Evolutionary conservation across 2,797 vertebrate species (phyloP), one percentile per base, ranked within the genome.

Genomic region (Sarcoramphus papa): DNA sequence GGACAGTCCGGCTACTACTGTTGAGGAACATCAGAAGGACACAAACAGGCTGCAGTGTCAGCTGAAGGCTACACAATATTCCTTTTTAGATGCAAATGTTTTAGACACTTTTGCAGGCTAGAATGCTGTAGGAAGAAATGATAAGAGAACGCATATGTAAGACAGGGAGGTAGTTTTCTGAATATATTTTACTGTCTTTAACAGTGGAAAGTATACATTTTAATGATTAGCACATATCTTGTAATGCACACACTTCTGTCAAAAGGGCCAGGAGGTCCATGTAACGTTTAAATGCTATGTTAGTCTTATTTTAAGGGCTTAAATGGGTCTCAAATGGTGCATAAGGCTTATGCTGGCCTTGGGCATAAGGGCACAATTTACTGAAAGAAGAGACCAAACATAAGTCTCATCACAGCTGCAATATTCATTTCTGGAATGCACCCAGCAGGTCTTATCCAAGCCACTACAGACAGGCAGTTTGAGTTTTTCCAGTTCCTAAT

Each of bases 401-500:
- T 67, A 91, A 91, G 90, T 82, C 67, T 93, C 95, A 96, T 97
- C 96, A 81, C 96, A 97, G 95, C 95, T 97, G 95, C 88, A 97
- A 96, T 96, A 94, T 83, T 92, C 80, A 97, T 96, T 97, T 87
- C 91, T 97, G 96, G 94, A 97, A 95, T 50, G 70, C 40, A 15
- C 88, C 85, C 95, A 97, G 91, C 95, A 96, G 94, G 93, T 96
- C 91, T 93, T 94, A 89, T 97, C 96, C 96, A 96, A 96, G 95
- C 92, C 92, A 90, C 94, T 93, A 88, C 95, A 94, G 92, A 88
- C 87, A 97, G 80, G 88, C 94, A 94, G 87, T 73, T 97, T 95
- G 94, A 96, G 97, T 96, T 97, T 97, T 97, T 97, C 97, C 96
- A 97, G 97, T 95, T 97, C 93, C 91, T 97, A 95, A 97, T 96